Conservation (phyloP, 2,888 invertebrate genomes). For the Smittia sp. region DNA sequence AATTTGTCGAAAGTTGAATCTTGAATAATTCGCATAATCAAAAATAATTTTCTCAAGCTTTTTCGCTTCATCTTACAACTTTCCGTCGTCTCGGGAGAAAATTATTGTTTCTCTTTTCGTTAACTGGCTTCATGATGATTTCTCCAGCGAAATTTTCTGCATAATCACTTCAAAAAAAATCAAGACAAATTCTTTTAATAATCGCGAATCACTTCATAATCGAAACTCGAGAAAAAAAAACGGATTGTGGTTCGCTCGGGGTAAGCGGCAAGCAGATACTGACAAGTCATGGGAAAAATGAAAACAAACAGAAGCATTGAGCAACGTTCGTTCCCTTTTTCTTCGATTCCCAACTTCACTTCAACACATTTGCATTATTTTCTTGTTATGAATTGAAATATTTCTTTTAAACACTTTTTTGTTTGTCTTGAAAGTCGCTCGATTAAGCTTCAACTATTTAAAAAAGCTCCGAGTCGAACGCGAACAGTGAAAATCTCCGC, state of each 20-base stretch:
- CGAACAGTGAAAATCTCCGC: no score
- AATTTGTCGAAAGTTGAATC: no score
- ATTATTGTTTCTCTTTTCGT: constrained; percentile 2
- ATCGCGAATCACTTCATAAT: constrained; percentile 13
- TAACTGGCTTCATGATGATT: constrained; percentile 22
- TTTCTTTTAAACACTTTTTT: neutral
- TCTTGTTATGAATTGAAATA: neutral
- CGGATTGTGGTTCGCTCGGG: constrained; percentile 2
- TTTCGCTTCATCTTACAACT: constrained; percentile 27
- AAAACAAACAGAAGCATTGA: constrained; percentile 21
- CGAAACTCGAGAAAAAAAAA: neutral
- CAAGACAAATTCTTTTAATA: constrained; percentile 22
- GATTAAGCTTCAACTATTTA: neutral
- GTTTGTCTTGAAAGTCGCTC: neutral
- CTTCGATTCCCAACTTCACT: neutral
- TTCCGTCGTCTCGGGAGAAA: constrained; percentile 4
- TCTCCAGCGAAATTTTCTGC: neutral
- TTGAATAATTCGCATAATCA: neutral
- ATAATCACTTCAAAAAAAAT: neutral
- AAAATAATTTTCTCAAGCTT: neutral
- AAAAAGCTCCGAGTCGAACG: neutral
- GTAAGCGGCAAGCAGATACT: constrained; percentile 7
- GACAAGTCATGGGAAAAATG: constrained; percentile 10
- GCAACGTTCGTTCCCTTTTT: constrained; percentile 6
- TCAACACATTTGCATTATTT: constrained; percentile 21